Evolutionary conservation across 2,888 invertebrate species (phyloP), one percentile per base, ranked within the genome.

Genomic region (Eubasilissa splendida): DNA sequence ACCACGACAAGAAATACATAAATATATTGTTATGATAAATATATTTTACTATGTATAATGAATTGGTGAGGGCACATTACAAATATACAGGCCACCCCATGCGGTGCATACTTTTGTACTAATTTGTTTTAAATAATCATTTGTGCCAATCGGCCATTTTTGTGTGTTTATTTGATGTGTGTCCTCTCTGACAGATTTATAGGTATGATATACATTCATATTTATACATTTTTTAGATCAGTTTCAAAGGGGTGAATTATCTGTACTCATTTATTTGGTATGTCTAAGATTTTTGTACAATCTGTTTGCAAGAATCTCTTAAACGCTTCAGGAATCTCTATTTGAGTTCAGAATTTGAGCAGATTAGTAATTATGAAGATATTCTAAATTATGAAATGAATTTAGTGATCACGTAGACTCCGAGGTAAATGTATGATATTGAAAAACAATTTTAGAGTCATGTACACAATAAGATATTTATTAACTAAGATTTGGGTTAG

Each of bases 381-480:
- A 77, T 77, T 77, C 77, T 77, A 77, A 77, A 77, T 77, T 77
- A 54, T 77, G 58, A 77, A 58, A 42, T 77, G 68, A 76, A 63
- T 63, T 42, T 42, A 42, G 31, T 63, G 33, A 63, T 68, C n/a
- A 68, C 7, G 42, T 42, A 42, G 42, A 42, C 42, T 42, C 42
- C 42, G 42, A 68, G 68, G 14, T 14, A 42, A 68, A 68, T 52
- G 52, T 52, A 68, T 52, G 52, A 14, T 50, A 52, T 68, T 14
- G 52, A 42, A 68, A 68, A 68, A 50, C 42, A 50, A 52, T 68
- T 68, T 68, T 50, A 68, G 68, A 68, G 52, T 42, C 50, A 68
- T 68, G 14, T 68, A 68, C n/a, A 68, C 63, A 63, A 4, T 63
- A 63, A 63, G 63, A 22, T 63, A 63, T 11, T 63, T 63, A 33